A percentile compares a stretch with the other conserved stretches of the same genome.
These are phyloP conservation scores for Calliphora vomitoria DNA, from an alignment of 2,888 invertebrate genomes.

Conservation along the genomic window DNA sequence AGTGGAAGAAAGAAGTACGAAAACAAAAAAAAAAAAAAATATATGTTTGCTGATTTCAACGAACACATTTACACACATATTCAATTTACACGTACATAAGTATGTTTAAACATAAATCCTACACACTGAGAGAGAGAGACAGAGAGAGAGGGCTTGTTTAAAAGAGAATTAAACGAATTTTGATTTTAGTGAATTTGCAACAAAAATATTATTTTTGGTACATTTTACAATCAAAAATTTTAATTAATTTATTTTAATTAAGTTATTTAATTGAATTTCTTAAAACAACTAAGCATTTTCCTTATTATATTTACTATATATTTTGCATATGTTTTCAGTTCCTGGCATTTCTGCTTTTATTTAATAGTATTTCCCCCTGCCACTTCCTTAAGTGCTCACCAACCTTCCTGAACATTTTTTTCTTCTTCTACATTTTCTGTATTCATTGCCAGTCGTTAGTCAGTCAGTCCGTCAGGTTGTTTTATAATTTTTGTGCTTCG, in stretches of 20 bases:
- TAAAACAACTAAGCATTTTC: too few relatives aligned
- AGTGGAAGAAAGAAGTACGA: slow-evolving; percentile 23
- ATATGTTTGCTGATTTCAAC: slow-evolving; percentile 18
- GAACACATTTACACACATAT: neutral
- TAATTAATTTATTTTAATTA: too few relatives aligned
- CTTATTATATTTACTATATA: too few relatives aligned
- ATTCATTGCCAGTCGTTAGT: slow-evolving; percentile 42
- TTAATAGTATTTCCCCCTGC: neutral
- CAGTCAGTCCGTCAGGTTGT: slow-evolving; percentile 53
- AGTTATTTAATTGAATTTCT: too few relatives aligned
- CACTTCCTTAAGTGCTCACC: neutral
- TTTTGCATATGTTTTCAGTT: too few relatives aligned
- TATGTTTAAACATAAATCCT: neutral
- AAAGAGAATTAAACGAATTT: too few relatives aligned
- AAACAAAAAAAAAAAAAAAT: slow-evolving; percentile 48
- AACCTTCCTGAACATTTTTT: slow-evolving; percentile 59
- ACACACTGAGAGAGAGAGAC: neutral
- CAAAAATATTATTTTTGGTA: too few relatives aligned
- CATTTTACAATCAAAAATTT: too few relatives aligned
- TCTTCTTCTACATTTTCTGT: slow-evolving; percentile 46
- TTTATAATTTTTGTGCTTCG: slow-evolving; percentile 66
- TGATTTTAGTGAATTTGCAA: too few relatives aligned
- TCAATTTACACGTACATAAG: neutral
- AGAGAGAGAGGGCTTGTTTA: neutral
- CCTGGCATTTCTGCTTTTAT: neutral